Evolutionary conservation across 2,113 vertebrate species (phyloP).

Genomic region (Motacilla alba): DNA sequence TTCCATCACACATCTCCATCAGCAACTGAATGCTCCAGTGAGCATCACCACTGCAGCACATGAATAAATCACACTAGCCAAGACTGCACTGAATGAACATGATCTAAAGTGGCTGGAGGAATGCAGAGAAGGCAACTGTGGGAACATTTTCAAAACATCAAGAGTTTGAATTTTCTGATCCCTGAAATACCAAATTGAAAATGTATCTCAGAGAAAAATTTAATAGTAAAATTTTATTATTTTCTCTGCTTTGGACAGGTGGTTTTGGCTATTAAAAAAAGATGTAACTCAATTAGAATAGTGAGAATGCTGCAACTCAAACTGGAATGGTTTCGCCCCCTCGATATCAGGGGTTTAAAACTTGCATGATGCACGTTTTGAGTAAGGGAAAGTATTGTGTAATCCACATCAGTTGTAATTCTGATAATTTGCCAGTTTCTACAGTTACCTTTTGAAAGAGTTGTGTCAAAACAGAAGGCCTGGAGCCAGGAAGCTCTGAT

Average conservation of each 20-base stretch:
- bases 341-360: neutral
- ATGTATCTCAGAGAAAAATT: neutral
- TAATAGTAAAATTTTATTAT: neutral
- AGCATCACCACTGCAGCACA: neutral
- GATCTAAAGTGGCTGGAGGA: neutral
- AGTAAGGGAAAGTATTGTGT: neutral
- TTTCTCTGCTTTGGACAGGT: neutral
- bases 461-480: neutral
- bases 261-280: neutral
- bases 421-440: neutral
- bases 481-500: neutral
- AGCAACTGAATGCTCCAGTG: neutral
- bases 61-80: neutral
- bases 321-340: accelerated
- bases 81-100: neutral
- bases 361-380: neutral
- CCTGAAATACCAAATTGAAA: neutral
- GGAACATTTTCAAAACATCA: neutral
- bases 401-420: neutral
- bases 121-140: neutral
- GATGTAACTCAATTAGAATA: neutral
- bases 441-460: neutral
- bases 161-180: neutral
- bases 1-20: neutral
- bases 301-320: neutral